Base-by-base conservation (phyloP, 2,888 invertebrate genomes). In the Drosophila mimica region DNA sequence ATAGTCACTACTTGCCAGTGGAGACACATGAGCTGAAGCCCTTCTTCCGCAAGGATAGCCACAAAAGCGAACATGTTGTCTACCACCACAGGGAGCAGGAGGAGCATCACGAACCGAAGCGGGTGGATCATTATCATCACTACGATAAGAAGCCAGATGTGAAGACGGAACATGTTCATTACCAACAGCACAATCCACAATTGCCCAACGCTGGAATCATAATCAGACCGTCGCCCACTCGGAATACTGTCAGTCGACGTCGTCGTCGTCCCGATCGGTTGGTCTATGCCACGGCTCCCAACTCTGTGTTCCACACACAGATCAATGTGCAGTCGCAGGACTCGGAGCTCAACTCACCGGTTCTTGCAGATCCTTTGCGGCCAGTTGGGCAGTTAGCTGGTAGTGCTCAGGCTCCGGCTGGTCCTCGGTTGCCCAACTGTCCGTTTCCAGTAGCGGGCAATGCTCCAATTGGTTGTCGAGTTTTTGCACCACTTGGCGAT, bases 301-400 rank as follows among this genome's bases (percentile, higher is more conserved):
- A 90, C 46, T 91, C 89, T 3, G 84, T 90, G 6, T 90, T 90
- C 48, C 91, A 90, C 17, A 91, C 91, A 1, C 89, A 91, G 66
- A 88, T 91, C 59, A 90, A 90, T 72, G 80, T 91, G 34, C 91
- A 90, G 43, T 91, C 90, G 0, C 91, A 91, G 76, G 91, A 86
- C 46, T 82, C 82, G 0, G 77, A 86, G 31, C 61, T 91, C 1
- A 91, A 79, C 58, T 76, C 83, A 0, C 78, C 79, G 13, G 56
- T 72, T 0, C 63, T 68, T 0, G 38, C 80, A 6, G 74, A 83
- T 43, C 63, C 74, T 0, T 5, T n/a, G 4, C 17, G 25, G 3
- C 20, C 36, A 11, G 74, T 43, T 9, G 66, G 48, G 20, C 82
- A 74, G 15, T 59, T 81, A 6, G 57, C 70, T 25, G 59, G 38